These are phyloP conservation scores for Takifugu ocellatus DNA, from an alignment of 2,797 vertebrate genomes.

Conservation along the genomic window DNA sequence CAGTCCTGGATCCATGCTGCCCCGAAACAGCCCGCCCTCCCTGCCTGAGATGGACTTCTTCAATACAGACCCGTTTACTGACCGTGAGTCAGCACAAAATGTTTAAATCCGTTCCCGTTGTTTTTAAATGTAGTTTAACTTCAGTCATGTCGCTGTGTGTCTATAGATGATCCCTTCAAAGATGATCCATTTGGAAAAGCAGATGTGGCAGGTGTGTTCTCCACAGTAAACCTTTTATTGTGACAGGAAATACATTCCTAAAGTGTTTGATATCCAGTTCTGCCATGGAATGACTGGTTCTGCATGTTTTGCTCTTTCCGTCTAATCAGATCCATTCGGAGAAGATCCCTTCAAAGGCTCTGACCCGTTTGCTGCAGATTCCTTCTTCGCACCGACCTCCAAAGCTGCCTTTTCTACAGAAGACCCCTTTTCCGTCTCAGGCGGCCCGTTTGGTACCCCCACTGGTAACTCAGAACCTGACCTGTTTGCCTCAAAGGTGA, in stretches of 20 bases:
- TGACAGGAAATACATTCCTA: neutral
- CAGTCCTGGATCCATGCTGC: slow-evolving; percentile 49
- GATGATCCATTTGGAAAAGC: slow-evolving; percentile 96
- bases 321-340: slow-evolving; percentile 87
- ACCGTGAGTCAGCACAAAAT: slow-evolving; percentile 80
- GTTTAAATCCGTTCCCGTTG: neutral
- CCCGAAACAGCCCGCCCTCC: slow-evolving; percentile 74
- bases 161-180: slow-evolving; percentile 91
- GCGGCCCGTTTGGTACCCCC: slow-evolving; percentile 67
- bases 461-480: slow-evolving; percentile 59
- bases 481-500: slow-evolving; percentile 64
- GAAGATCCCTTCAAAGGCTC: slow-evolving; percentile 96
- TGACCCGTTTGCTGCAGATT: slow-evolving; percentile 93
- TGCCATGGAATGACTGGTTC: neutral
- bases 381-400: slow-evolving; percentile 87
- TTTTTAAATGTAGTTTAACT: neutral
- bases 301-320: slow-evolving; percentile 7
- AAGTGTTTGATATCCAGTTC: neutral
- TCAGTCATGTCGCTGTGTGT: slow-evolving; percentile 5
- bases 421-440: slow-evolving; percentile 82
- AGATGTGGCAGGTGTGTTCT: slow-evolving; percentile 76
- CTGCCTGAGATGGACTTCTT: slow-evolving; percentile 90
- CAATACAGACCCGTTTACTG: slow-evolving; percentile 91
- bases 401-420: slow-evolving; percentile 75
- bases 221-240: neutral